phyloP scores from a whole-genome alignment of 2,888 invertebrate genomes.

The Drosophila nr. fundita region DNA sequence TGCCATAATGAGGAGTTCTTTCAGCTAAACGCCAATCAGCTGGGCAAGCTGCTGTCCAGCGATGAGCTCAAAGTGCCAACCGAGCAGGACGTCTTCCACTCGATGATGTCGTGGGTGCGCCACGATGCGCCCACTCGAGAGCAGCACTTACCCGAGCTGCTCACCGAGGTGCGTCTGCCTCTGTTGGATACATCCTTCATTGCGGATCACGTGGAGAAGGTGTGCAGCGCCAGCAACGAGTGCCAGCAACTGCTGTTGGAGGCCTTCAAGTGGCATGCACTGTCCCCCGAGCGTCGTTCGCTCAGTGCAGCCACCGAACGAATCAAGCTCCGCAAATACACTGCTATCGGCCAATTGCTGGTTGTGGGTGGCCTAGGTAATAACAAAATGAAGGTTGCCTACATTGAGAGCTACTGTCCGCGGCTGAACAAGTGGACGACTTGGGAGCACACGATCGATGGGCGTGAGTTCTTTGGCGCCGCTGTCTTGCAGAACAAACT shows the following conservation, averaged over 20 bases:
- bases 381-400: too few relatives aligned
- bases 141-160: slow-evolving; percentile 89
- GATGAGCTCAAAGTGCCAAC: slow-evolving; percentile 96
- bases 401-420: slow-evolving; percentile 92
- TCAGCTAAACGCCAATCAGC: slow-evolving; percentile 89
- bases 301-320: slow-evolving; percentile 90
- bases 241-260: slow-evolving; percentile 96
- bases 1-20: slow-evolving; percentile 85
- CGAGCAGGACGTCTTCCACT: slow-evolving; percentile 95
- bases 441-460: slow-evolving; percentile 83
- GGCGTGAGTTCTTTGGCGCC: slow-evolving; percentile 95
- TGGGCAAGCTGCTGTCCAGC: slow-evolving; percentile 91
- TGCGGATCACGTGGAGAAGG: slow-evolving; percentile 92
- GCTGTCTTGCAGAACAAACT: slow-evolving; percentile 93
- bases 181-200: slow-evolving; percentile 94
- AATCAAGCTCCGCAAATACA: slow-evolving; percentile 95
- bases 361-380: slow-evolving; percentile 97
- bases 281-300: slow-evolving; percentile 91
- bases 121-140: slow-evolving; percentile 90
- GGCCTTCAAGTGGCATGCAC: slow-evolving; percentile 95
- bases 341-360: slow-evolving; percentile 87
- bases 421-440: slow-evolving; percentile 84
- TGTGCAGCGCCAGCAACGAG: slow-evolving; percentile 87
- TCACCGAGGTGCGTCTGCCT: slow-evolving; percentile 93
- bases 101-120: slow-evolving; percentile 94